Conservation (phyloP, 2,113 vertebrate genomes). For the Cavia aperea region DNA sequence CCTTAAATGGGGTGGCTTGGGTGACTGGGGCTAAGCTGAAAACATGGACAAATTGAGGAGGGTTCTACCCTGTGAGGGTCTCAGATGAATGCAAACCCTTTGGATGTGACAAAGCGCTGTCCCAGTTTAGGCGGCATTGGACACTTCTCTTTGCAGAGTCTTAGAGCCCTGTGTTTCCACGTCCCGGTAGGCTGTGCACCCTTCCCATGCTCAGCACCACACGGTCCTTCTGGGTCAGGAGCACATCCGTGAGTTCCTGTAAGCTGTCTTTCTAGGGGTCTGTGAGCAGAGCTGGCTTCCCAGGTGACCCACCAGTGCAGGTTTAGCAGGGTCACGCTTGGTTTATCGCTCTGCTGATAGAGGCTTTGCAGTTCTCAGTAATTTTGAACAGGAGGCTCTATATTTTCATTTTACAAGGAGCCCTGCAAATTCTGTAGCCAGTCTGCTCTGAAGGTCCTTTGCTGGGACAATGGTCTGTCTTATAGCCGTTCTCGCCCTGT, state of each 20-base stretch:
- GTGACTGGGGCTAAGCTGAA: not conserved
- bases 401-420: not conserved
- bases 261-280: not conserved
- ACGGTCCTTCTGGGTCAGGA: not conserved
- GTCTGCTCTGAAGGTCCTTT: not conserved
- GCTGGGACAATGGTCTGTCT: not conserved
- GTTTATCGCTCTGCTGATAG: not conserved
- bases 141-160: not conserved
- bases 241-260: not conserved
- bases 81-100: not conserved
- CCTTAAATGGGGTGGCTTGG: not conserved
- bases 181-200: accelerated
- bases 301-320: accelerated
- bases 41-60: not conserved
- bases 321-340: not conserved
- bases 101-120: not conserved
- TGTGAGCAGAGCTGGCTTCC: too few species aligned
- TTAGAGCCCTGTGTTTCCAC: not conserved
- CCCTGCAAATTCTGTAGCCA: not conserved
- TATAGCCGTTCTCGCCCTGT: not conserved
- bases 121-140: not conserved
- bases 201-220: not conserved
- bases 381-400: not conserved
- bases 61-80: not conserved
- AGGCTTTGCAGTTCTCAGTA: not conserved